A percentile compares a stretch with the other conserved stretches of the same genome.
Conservation (phyloP, 1,140 invertebrate species). For the Cotesia vestalis region DNA sequence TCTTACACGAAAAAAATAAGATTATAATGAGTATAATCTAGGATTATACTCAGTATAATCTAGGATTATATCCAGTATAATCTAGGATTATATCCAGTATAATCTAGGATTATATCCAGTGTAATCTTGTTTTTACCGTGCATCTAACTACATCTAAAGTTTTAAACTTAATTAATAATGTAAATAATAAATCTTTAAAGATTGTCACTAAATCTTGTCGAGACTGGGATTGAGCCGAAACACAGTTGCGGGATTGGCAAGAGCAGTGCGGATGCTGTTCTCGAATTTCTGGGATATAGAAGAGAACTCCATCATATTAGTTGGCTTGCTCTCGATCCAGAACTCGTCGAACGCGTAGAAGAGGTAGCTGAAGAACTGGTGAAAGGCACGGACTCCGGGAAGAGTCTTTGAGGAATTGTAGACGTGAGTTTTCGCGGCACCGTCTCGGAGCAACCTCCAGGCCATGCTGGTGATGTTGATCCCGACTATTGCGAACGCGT, state of each 20-base stretch:
- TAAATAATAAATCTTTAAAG: conserved; percentile 23
- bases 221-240: conserved; percentile 80
- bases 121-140: too few relatives aligned
- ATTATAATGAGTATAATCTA: too few relatives aligned
- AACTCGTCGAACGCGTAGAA: conserved; percentile 94
- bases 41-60: too few relatives aligned
- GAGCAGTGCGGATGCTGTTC: conserved; percentile 71
- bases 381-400: conserved; percentile 83
- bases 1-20: neutral
- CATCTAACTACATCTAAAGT: neutral
- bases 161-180: too few relatives aligned
- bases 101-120: too few relatives aligned
- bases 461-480: conserved; percentile 96
- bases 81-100: too few relatives aligned
- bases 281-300: conserved; percentile 87
- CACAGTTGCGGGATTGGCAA: conserved; percentile 72
- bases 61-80: too few relatives aligned
- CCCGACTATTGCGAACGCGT: conserved; percentile 88
- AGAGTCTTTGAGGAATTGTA: conserved; percentile 83
- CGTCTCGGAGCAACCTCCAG: conserved; percentile 80
- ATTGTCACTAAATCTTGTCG: conserved; percentile 68
- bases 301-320: conserved; percentile 95
- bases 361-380: conserved; percentile 93
- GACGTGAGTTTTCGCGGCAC: conserved; percentile 89
- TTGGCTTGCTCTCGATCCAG: conserved; percentile 90